Evolutionary conservation across 2,888 invertebrate genomes (phyloP), one percentile per base, ranked within the genome.

Genomic region (Corythucha ciliata): DNA sequence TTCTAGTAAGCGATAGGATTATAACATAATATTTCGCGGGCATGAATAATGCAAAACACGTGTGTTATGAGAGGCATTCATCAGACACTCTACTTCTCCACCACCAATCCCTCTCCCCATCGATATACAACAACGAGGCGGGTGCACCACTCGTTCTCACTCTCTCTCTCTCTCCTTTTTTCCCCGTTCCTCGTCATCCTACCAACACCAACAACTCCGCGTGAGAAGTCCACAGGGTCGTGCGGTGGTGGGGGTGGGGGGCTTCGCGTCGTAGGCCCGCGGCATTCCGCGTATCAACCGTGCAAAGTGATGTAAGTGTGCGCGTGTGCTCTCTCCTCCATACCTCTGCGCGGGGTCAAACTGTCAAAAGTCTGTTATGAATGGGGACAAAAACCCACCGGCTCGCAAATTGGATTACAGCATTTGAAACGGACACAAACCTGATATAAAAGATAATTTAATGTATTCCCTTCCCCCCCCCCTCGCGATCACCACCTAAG

Each of bases 21-120:
- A 56, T 53, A 56, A 56, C 50, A 56, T 56, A 53, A 56, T 56
- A 53, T 56, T 56, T 56, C 50, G 50, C 37, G 50, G 42, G 53
- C 47, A 56, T 56, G 56, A 56, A 50, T 56, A 56, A 56, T 56
- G 56, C 51, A 56, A 49, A 53, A 53, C 53, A 51, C 53, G 56
- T 53, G 53, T 53, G 55, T 55, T 53, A 53, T 52, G 52, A 52
- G 52, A 40, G 48, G 49, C 52, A 55, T 53, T 44, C 52, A 55
- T 55, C 52, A 53, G 47, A 46, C 14, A 12, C 29, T 29, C 29
- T n/a, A 8, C 29, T n/a, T 29, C 29, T 29, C 29, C 29, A 29
- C 29, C 29, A 29, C n/a, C 10, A 29, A n/a, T n/a, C n/a, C 10
- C 29, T 8, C 29, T 29, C n/a, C n/a, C 10, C 29, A 29, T 10